Conservation (phyloP, 2,113 vertebrate genomes). For the Chitala chitala region DNA sequence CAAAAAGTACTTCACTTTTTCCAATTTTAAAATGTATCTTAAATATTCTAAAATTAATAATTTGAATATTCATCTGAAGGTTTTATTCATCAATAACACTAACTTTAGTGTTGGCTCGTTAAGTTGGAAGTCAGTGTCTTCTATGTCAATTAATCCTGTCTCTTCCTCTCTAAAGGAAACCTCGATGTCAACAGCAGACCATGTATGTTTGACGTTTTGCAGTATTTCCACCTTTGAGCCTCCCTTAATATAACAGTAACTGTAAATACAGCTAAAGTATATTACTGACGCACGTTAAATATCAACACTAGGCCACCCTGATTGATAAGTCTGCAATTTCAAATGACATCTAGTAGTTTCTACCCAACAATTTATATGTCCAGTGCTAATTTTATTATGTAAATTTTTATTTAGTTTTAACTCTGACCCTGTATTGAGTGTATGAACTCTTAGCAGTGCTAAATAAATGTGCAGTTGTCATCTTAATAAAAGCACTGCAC, state of each 20-base stretch:
- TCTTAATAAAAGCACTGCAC: too few relatives aligned
- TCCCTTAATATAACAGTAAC: neutral
- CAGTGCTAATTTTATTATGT: neutral
- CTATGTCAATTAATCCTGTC: constrained; percentile 3
- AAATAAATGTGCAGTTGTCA: too few relatives aligned
- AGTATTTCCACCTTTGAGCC: neutral
- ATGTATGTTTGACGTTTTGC: constrained; percentile 2
- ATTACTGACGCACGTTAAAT: neutral
- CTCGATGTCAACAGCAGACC: neutral
- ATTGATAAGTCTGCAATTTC: neutral
- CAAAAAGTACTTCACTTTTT: constrained; percentile 1
- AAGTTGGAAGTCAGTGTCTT: constrained; percentile 17
- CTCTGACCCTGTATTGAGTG: neutral
- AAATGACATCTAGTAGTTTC: neutral
- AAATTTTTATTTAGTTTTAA: neutral
- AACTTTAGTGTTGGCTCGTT: constrained; percentile 15
- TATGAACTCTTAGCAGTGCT: too few relatives aligned
- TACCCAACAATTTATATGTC: neutral
- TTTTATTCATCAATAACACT: neutral
- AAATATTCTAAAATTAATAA: constrained; percentile 2
- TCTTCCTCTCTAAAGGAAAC: constrained; percentile 9
- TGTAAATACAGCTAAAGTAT: neutral
- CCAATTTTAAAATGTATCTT: neutral
- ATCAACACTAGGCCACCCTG: neutral
- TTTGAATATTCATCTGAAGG: neutral